Base-by-base conservation (phyloP, 2,888 invertebrate genomes). In the Aphidoletes aphidimyza region DNA sequence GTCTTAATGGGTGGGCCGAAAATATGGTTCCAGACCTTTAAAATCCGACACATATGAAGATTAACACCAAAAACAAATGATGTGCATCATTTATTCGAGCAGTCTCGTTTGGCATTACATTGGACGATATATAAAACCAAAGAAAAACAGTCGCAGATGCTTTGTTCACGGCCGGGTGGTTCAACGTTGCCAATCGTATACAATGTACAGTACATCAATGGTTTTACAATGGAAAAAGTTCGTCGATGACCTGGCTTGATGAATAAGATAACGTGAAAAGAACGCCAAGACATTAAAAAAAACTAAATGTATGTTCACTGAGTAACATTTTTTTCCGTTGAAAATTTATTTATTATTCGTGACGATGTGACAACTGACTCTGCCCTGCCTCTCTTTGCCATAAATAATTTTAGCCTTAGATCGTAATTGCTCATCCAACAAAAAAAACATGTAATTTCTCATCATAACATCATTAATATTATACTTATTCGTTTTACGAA, bases 291-390 rank as follows among this genome's bases (percentile, higher is more conserved):
- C 5, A 26, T 22, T 26, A 22, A 26, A 54, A 69, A 69, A 69
- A 69, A 30, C 34, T 39, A 39, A 8, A 5, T 69, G 69, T 9
- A 30, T 69, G 30, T 69, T 69, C 11, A 30, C 30, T 69, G n/a
- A 69, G 69, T 14, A 26, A 26, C 69, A 11, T 14, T 47, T 39
- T 39, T 39, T 11, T 69, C 30, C 11, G 69, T 30, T 69, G 14
- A n/a, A 69, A 69, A 69, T 69, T 69, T 69, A 69, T 69, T 69
- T 30, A 69, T 69, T 69, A 69, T 69, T 69, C 69, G 69, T 34
- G 34, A 69, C 69, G 30, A 69, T 69, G 34, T 69, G 69, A 69
- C 69, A 69, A 30, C 69, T 69, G 69, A 69, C 69, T 69, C 69
- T 69, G n/a, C n/a, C 11, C 30, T 69, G 26, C 34, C 26, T 69